Conservation (phyloP, 2,888 invertebrate species). For the Drosophila acutilabella region DNA sequence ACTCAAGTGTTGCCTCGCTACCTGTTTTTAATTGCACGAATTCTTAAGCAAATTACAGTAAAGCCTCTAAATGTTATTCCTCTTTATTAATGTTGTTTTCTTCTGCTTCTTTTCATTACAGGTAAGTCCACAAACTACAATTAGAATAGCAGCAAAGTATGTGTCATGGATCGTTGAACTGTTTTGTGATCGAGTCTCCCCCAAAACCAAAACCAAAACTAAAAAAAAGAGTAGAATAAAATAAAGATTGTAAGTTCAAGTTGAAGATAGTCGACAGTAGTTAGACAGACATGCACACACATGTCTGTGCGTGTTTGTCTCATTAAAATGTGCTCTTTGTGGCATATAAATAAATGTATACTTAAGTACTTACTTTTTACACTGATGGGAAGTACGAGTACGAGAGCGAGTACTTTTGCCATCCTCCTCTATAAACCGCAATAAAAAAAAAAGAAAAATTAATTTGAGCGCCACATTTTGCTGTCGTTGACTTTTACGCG, state of each 20-base stretch:
- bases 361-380: slow-evolving; percentile 9
- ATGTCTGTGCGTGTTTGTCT: slow-evolving; percentile 52
- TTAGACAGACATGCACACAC: not conserved
- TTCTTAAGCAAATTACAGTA: not conserved
- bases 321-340: slow-evolving; percentile 61
- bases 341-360: slow-evolving; percentile 11
- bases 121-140: slow-evolving; percentile 45
- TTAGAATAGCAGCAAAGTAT: slow-evolving; percentile 12
- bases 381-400: slow-evolving; percentile 25
- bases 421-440: slow-evolving; percentile 54
- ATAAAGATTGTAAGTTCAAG: slow-evolving; percentile 63
- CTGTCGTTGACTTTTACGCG: slow-evolving; percentile 80
- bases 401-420: slow-evolving; percentile 7
- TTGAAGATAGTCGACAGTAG: slow-evolving; percentile 44
- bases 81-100: slow-evolving; percentile 11
- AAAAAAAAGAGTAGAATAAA: not conserved
- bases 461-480: slow-evolving; percentile 73
- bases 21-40: no score
- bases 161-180: slow-evolving; percentile 26
- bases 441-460: slow-evolving; percentile 60
- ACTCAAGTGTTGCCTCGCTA: no score
- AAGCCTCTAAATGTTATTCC: not conserved
- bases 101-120: slow-evolving; percentile 23
- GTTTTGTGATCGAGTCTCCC: slow-evolving; percentile 5
- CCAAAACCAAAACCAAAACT: not conserved